Evolutionary conservation across 2,888 invertebrate species (phyloP).

Genomic region (Leucania comma): DNA sequence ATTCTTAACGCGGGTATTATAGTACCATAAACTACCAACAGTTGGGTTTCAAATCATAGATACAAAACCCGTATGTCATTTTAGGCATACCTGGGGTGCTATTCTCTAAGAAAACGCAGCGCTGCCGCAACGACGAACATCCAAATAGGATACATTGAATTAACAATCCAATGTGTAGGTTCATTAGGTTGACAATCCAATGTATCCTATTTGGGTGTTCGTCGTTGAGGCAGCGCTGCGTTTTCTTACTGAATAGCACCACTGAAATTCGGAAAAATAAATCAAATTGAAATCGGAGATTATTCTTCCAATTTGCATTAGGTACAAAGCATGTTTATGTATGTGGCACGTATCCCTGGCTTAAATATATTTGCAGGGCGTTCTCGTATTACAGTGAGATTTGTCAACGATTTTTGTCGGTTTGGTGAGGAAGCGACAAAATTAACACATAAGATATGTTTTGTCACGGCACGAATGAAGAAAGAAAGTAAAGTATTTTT

Average conservation of each 20-base stretch:
- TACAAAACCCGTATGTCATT: not conserved
- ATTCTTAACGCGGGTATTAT: not conserved
- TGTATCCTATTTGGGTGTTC: no score
- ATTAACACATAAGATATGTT: not conserved
- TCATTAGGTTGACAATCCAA: no score
- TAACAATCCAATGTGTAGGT: no score
- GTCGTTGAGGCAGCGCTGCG: no score
- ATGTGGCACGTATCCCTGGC: conserved; percentile 14
- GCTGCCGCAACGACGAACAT: no score
- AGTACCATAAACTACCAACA: conserved; percentile 15
- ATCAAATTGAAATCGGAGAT: not conserved
- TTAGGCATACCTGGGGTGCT: no score
- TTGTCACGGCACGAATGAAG: not conserved
- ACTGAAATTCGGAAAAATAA: not conserved
- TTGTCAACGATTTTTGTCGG: not conserved
- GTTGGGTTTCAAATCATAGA: not conserved
- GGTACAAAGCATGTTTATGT: conserved; percentile 1
- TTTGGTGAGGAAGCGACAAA: not conserved
- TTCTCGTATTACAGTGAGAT: conserved; percentile 1
- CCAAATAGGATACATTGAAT: no score
- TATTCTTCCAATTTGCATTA: conserved; percentile 7
- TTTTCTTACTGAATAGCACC: no score
- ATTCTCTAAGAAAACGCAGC: no score
- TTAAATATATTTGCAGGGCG: not conserved
- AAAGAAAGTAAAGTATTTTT: not conserved